Evolutionary conservation across 2,888 invertebrate species (phyloP), one percentile per base, ranked within the genome.

Genomic region (Leptura quadrifasciata): DNA sequence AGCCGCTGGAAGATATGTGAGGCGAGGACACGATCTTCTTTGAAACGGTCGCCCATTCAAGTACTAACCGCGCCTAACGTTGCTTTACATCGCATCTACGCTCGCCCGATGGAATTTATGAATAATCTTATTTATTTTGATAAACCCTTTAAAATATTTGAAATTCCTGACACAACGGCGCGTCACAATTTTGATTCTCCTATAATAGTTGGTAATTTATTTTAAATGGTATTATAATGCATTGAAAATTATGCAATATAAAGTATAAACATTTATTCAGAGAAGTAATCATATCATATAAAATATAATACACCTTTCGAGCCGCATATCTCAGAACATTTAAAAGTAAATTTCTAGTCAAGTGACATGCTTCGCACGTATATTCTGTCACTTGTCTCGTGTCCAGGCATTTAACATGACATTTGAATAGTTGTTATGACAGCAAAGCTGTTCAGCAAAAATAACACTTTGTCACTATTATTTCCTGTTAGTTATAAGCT

Each of bases 401-500:
- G 86, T 86, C 86, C 84, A 79, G 81, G 83, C 81, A 77, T 84
- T 84, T 85, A 85, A 84, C 86, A 85, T 86, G 87, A 86, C 86
- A 80, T 84, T 82, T 86, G 87, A 86, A 86, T 86, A 83, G 84
- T 82, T 86, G 85, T 86, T 86, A 84, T 86, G 86, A 86, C 86
- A 85, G 84, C 83, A 80, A 80, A 79, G 81, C 80, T 83, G 84
- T 84, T 84, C 82, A 81, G 82, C 85, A 85, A 85, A 86, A 85
- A 85, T 85, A 86, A 84, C 84, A 84, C 84, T 86, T 85, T 86
- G 85, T 86, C 86, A 84, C 85, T 86, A 86, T 85, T 84, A 84
- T 85, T 84, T 85, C 84, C 85, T 83, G 81, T 81, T 80, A 71
- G 78, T 27, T 67, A 47, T 65, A 63, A 58, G 72, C 63, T 72